Evolutionary conservation across 2,888 invertebrate genomes (phyloP), one percentile per base, ranked within the genome.

Genomic region (Acanthococcus lagerstroemiae): DNA sequence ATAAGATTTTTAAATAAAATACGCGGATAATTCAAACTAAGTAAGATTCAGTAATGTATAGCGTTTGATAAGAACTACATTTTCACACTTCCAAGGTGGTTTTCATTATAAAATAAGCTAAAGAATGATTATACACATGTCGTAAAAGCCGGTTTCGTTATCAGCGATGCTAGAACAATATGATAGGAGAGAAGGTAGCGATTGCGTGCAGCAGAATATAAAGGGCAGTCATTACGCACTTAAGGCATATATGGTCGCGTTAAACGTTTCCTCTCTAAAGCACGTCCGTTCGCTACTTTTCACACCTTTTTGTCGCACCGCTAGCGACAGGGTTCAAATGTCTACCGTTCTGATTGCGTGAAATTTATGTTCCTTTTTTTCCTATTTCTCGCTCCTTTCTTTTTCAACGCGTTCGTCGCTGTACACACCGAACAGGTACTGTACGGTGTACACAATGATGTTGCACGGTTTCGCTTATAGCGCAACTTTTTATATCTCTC

Each of bases 71-170:
- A 63, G 52, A 63, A 63, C 63, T 52, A 63, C 63, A 52, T 54
- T 63, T 63, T 63, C 63, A 63, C 63, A 63, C 63, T 63, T 63
- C 63, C 37, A 63, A 63, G 52, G 63, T 54, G 63, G 63, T 63
- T 63, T 48, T 25, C 63, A 54, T 52, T 54, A 54, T 61, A 52
- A 52, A 52, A 52, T 37, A 37, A 37, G 37, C 37, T 37, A 3
- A 61, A 61, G 50, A 50, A 48, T 48, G 60, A 61, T 27, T 50
- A 61, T 61, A 61, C 61, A 24, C 52, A 50, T 50, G 61, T 50
- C 54, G 37, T 50, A 50, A 54, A 63, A 63, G 63, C 63, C 63
- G 63, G 63, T 63, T 63, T 30, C 52, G 54, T 54, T 63, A 52
- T 54, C 52, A 30, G 63, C 52, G 52, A 54, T 54, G 27, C 21